Conservation (phyloP, 1,140 invertebrate genomes). For the Brachionus calyciflorus region DNA sequence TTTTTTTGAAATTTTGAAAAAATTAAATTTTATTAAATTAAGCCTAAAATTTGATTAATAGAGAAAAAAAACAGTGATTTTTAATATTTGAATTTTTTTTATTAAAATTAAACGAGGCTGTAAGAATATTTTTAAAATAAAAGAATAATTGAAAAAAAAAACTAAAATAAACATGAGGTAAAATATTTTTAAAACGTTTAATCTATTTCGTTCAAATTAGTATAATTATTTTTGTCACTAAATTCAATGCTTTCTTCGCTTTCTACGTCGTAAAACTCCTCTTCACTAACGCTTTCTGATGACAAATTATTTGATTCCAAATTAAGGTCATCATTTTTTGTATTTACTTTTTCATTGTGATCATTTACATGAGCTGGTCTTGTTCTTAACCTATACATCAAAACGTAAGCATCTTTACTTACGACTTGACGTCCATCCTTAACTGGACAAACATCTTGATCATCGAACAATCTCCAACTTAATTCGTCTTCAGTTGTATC, state of each 20-base stretch:
- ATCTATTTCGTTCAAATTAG: conserved; percentile 45
- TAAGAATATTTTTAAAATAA: no score
- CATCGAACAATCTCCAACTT: conserved; percentile 33
- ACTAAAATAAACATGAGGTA: no score
- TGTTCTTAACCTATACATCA: conserved; percentile 27
- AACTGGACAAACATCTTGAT: not conserved
- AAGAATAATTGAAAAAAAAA: no score
- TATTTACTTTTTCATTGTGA: not conserved
- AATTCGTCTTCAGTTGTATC: conserved; percentile 16
- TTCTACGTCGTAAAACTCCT: conserved; percentile 29
- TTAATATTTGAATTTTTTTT: no score
- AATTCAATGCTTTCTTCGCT: conserved; percentile 38
- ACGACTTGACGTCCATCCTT: not conserved
- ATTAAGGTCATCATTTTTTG: no score
- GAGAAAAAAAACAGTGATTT: no score
- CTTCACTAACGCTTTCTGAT: conserved; percentile 18
- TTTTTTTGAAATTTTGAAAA: no score
- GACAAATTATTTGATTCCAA: not conserved
- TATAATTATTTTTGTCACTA: conserved; percentile 19
- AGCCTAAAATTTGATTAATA: no score
- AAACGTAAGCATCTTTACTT: conserved; percentile 12
- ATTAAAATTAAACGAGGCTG: no score
- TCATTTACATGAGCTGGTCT: not conserved
- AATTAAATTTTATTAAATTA: no score
- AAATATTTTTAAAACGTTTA: no score